Base-by-base conservation (phyloP, 53 echinoderm and acorn worm species). In the Henricia sp. region DNA sequence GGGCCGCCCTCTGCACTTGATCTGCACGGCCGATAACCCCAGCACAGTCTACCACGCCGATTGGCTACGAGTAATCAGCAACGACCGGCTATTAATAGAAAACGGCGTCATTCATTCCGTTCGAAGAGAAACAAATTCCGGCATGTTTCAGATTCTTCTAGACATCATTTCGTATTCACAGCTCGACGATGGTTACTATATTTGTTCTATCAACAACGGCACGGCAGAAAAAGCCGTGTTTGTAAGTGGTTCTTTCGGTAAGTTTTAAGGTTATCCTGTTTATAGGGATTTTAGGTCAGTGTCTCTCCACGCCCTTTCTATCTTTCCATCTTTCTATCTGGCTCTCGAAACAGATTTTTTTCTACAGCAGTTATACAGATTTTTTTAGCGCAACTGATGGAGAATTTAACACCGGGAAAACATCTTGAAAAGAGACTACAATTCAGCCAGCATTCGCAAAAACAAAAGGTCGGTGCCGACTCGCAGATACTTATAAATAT, bases 11-110 rank as follows among this genome's bases (percentile, higher is more conserved):
- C 35, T 62, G 20, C 11, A 6, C 64, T 28, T 80, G 48, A 48
- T 21, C 41, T 80, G 80, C 65, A 21, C 21, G 8, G 80, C 80
- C 13, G 27, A 30, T 63, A 34, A 80, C 48, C 63, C 14, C 80
- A 17, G n/a, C 23, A 20, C 8, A n/a, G 80, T 80, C 80, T 50
- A 80, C 35, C 80, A 64, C 50, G 80, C 80, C 21, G 80, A 63
- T 46, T 80, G 80, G 80, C 64, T 80, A 16, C 62, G 63, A 44
- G 64, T 64, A 9, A 11, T 12, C 19, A 64, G 64, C 9, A 46
- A 34, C 28, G 50, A 44, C 21, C 27, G 62, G 46, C 4, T 63
- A 43, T 4, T 12, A 43, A 23, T 80, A 44, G 27, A 41, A 25
- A 28, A 12, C 24, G 80, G 50, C 12, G 44, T 52, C 46, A 42